Evolutionary conservation across 2,113 vertebrate species (phyloP), one percentile per base, ranked within the genome.

Genomic region (human (Homo sapiens)): DNA sequence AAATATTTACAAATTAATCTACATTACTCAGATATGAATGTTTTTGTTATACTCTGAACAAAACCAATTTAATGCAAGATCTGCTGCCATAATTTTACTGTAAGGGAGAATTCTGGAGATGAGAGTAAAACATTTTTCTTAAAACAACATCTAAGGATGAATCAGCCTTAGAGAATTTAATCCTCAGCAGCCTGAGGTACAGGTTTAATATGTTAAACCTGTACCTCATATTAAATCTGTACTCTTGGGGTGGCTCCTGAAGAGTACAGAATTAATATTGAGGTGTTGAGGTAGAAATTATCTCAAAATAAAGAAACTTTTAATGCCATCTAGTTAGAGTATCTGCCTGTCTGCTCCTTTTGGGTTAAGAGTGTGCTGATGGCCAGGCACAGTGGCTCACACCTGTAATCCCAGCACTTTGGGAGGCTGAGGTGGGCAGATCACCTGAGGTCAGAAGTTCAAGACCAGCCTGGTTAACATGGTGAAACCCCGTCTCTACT

Each of bases 251-350:
- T 48, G 23, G 6, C 14, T 73, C 59, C 23, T 11, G 8, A 73
- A 92, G 59, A 40, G 35, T 25, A 17, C 2, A 50, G 45, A 79
- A 57, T 27, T 45, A 75, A 90, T 57, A 70, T 16, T n/a, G 45
- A 78, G 13, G 55, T 75, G 3, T 57, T 91, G 12, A 30, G 17
- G 48, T 73, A 59, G 14, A 73, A 83, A 94, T 14, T 32, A 38
- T 75, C 94, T 64, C 80, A 88, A 89, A 81, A 73, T 70, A 91
- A 82, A 94, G 17, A 85, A 64, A 66, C 18, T 76, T 75, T n/a
- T 16, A 72, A 52, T 72, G 18, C 68, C 27, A 22, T 43, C 13
- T 90, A 40, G 4, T 80, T 80, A 90, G 75, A 84, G 30, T n/a
- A 22, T 70, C n/a, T 91, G 30, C 32, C 3, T 84, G 20, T 64